These are phyloP conservation scores for Dysmachus trigonus DNA, from an alignment of 2,888 invertebrate genomes.

Conservation along the genomic window DNA sequence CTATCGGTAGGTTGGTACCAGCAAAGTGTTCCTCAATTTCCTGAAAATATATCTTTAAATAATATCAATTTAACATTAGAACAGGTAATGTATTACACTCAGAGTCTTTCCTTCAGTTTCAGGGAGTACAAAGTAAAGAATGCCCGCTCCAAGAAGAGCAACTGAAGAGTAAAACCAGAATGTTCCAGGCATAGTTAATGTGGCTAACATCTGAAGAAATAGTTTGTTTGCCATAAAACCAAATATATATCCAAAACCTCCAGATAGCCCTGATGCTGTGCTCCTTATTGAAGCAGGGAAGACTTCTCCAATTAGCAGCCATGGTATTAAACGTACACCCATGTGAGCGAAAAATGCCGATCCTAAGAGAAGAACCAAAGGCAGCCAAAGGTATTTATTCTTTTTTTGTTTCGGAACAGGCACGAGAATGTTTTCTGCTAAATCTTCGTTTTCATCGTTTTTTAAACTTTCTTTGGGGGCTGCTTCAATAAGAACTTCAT, in stretches of 20 bases:
- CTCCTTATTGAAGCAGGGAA: constrained; percentile 75
- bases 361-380: constrained; percentile 71
- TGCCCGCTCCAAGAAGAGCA: constrained; percentile 71
- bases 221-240: constrained; percentile 79
- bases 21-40: constrained; percentile 18
- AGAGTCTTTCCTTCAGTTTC: constrained; percentile 82
- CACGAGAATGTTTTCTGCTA: constrained; percentile 54
- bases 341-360: constrained; percentile 76
- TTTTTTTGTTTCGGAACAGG: constrained; percentile 62
- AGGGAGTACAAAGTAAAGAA: constrained; percentile 76
- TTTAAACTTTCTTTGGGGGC: neutral
- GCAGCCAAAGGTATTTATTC: constrained; percentile 73
- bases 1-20: neutral
- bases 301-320: constrained; percentile 84
- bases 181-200: constrained; percentile 74
- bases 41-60: neutral
- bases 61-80: neutral
- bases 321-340: constrained; percentile 77
- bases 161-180: constrained; percentile 76
- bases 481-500: neutral
- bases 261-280: constrained; percentile 76
- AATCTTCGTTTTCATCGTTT: constrained; percentile 3
- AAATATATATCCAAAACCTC: constrained; percentile 79
- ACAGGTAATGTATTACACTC: neutral
- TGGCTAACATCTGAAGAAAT: constrained; percentile 72